Conservation (phyloP, 1,140 invertebrate genomes). For the Pinna nobilis region DNA sequence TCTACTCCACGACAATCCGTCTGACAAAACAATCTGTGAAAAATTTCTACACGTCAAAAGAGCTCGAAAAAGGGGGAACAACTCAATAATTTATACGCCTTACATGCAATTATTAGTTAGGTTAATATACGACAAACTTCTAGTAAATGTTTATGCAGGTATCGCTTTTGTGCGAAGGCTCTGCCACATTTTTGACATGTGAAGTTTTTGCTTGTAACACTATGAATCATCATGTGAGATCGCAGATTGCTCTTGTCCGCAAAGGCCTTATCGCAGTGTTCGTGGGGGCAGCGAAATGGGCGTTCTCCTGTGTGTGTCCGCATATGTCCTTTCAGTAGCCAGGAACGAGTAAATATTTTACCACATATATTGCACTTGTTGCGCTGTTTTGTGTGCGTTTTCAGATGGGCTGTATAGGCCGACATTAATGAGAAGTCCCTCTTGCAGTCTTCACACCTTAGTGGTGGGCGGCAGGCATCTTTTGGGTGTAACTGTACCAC, state of each 20-base stretch:
- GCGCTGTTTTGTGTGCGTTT: conserved; percentile 43
- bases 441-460: conserved; percentile 53
- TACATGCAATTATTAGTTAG: not conserved
- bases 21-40: too few relatives aligned
- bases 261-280: conserved; percentile 86
- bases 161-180: conserved; percentile 84
- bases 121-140: conserved; percentile 78
- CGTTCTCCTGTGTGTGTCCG: conserved; percentile 97
- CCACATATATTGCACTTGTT: conserved; percentile 94
- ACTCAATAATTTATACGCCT: not conserved
- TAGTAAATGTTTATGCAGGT: conserved; percentile 82
- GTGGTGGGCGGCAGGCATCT: not conserved
- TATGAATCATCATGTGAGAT: conserved; percentile 99
- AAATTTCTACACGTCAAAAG: too few relatives aligned
- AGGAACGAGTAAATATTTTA: conserved; percentile 97
- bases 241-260: conserved; percentile 93
- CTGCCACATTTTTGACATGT: conserved; percentile 91
- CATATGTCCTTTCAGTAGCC: conserved; percentile 95
- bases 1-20: too few relatives aligned
- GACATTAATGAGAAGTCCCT: conserved; percentile 32
- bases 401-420: conserved; percentile 44
- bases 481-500: not conserved
- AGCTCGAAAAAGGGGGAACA: too few relatives aligned
- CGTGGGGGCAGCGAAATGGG: conserved; percentile 97
- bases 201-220: conserved; percentile 91